Percentiles rank a stretch among this genome's conserved stretches.
phyloP scores from a whole-genome alignment of 1,140 invertebrate genomes.

The Heliothis subflexa region DNA sequence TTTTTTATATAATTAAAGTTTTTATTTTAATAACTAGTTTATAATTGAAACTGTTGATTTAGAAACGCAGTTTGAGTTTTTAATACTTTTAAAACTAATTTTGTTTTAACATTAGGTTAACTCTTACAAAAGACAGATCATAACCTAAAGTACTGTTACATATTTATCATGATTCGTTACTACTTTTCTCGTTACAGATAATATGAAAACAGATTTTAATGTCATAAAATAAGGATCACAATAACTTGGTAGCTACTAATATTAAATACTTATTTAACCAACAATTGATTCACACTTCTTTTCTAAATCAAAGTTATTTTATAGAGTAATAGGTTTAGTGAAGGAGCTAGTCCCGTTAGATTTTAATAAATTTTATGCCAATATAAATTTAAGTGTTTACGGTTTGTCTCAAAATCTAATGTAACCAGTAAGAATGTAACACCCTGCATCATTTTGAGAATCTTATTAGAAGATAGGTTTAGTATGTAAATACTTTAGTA shows the following conservation, averaged over 20 bases:
- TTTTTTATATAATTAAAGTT: constrained; percentile 55
- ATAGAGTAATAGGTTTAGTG: constrained; percentile 70
- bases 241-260: constrained; percentile 35
- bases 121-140: too few species aligned
- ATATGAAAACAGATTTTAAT: background rate
- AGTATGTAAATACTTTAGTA: constrained; percentile 45
- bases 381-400: constrained; percentile 62
- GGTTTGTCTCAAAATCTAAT: constrained; percentile 67
- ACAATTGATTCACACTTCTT: background rate
- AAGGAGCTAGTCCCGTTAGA: constrained; percentile 81
- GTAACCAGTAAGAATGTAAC: constrained; percentile 58
- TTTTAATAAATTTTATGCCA: constrained; percentile 75
- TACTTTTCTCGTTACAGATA: too few species aligned
- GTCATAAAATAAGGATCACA: background rate
- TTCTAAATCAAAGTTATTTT: constrained; percentile 49
- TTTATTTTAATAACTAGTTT: constrained; percentile 54
- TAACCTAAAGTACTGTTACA: background rate
- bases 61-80: constrained; percentile 46
- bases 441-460: constrained; percentile 56
- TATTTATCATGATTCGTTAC: background rate
- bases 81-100: background rate
- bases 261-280: constrained; percentile 17
- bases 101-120: too few species aligned
- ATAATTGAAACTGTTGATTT: constrained; percentile 45
- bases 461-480: constrained; percentile 59